These are phyloP conservation scores for Chrysopa pallens DNA, from an alignment of 1,140 invertebrate species.

Conservation along the genomic window DNA sequence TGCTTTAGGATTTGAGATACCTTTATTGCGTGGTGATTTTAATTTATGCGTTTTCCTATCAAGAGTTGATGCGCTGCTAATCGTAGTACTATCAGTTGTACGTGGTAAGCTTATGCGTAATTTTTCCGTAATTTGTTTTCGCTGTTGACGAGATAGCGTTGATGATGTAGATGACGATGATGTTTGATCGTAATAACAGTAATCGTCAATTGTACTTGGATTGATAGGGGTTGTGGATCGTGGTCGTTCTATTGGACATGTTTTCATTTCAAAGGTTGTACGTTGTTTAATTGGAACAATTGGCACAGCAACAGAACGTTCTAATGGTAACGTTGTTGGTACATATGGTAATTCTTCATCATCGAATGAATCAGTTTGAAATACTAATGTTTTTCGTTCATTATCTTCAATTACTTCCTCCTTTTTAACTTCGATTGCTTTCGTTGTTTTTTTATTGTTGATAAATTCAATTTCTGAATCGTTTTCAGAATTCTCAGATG, in stretches of 20 bases:
- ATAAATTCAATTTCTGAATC: constrained; percentile 44
- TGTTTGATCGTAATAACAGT: constrained; percentile 17
- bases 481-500: constrained; percentile 62
- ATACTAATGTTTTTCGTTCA: constrained; percentile 56
- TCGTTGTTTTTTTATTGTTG: constrained; percentile 21
- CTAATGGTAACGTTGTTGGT: constrained; percentile 65
- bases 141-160: not conserved
- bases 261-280: constrained; percentile 44
- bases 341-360: constrained; percentile 66
- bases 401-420: constrained; percentile 24
- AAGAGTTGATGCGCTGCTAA: constrained; percentile 13
- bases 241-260: constrained; percentile 71
- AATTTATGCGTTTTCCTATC: constrained; percentile 14
- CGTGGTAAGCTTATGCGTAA: constrained; percentile 49
- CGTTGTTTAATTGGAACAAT: constrained; percentile 65
- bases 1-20: constrained; percentile 27
- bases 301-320: constrained; percentile 60
- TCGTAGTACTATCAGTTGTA: constrained; percentile 12
- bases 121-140: constrained; percentile 17
- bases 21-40: constrained; percentile 26
- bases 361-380: constrained; percentile 67
- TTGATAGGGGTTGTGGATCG: constrained; percentile 68
- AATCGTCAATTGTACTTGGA: constrained; percentile 60
- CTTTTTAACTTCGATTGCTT: constrained; percentile 13
- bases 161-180: constrained; percentile 16